Percentiles rank a stretch among this genome's conserved stretches.
Evolutionary conservation across 2,113 vertebrate genomes (phyloP).

Genomic region (Morone chrysops): DNA sequence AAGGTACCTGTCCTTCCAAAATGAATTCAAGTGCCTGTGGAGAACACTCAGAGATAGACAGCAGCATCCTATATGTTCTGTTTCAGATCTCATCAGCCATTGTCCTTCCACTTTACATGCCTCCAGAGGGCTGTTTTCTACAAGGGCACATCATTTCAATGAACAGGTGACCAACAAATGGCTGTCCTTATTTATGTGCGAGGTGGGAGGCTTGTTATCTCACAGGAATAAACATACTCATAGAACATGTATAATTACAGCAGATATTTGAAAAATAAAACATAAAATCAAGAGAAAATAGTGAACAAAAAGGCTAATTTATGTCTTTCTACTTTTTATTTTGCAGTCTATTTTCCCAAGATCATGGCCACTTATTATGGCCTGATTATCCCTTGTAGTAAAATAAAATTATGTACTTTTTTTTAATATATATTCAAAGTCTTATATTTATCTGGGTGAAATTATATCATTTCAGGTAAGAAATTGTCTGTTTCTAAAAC

Average conservation of each 20-base stretch:
- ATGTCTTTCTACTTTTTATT: neutral
- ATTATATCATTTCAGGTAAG: neutral
- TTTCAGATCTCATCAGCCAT: neutral
- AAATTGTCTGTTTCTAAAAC: neutral
- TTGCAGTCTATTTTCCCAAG: neutral
- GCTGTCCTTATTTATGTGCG: no score
- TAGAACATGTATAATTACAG: neutral
- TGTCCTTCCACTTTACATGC: neutral
- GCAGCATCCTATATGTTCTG: neutral
- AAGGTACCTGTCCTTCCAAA: neutral
- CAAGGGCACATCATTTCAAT: neutral
- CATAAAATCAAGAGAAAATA: neutral
- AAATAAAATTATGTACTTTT: neutral
- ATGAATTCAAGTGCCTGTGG: neutral
- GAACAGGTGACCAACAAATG: neutral
- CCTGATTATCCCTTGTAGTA: neutral
- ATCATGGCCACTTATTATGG: neutral
- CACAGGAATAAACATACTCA: neutral
- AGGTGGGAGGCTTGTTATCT: neutral
- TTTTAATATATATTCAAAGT: neutral
- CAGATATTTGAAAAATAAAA: neutral
- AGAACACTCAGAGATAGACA: neutral
- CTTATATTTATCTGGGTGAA: neutral
- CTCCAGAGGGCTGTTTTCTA: neutral
- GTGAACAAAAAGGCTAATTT: neutral